Percentiles rank a stretch among this genome's conserved stretches.
phyloP scores from a whole-genome alignment of 2,113 vertebrate genomes.

The Xiphophorus maculatus region DNA sequence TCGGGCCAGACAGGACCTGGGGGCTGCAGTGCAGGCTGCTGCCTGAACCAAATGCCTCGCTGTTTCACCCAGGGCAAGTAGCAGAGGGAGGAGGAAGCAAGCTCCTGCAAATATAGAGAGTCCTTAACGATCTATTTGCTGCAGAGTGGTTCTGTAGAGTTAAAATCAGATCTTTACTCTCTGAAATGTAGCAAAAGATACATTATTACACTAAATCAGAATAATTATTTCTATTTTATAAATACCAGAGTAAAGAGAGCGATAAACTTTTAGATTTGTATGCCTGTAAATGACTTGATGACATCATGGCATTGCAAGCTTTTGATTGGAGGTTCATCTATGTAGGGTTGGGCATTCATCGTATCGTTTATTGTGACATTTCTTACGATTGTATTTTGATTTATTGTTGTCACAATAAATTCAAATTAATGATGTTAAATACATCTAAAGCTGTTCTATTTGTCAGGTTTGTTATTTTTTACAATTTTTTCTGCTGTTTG shows the following conservation, averaged over 20 bases:
- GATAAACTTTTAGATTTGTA: neutral
- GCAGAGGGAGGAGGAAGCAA: slow-evolving; percentile 47
- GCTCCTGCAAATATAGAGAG: slow-evolving; percentile 64
- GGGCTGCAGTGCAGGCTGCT: slow-evolving; percentile 70
- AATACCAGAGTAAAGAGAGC: neutral
- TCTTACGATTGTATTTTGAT: no score
- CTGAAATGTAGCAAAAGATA: neutral
- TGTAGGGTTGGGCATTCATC: no score
- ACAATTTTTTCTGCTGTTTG: no score
- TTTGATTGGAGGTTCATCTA: no score
- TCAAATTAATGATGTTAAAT: no score
- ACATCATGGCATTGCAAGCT: no score
- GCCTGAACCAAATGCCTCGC: slow-evolving; percentile 80
- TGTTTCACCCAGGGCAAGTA: slow-evolving; percentile 63
- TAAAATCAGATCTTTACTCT: slow-evolving; percentile 29
- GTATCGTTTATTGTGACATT: no score
- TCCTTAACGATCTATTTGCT: slow-evolving; percentile 36
- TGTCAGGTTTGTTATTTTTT: no score
- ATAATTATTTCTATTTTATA: neutral
- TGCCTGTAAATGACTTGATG: no score
- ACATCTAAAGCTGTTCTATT: no score
- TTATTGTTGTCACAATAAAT: no score
- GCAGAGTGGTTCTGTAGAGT: slow-evolving; percentile 12
- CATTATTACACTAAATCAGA: neutral
- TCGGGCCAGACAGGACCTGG: slow-evolving; percentile 74